Conservation (phyloP, 2,797 vertebrate species). For the Nyctalus aviator region DNA sequence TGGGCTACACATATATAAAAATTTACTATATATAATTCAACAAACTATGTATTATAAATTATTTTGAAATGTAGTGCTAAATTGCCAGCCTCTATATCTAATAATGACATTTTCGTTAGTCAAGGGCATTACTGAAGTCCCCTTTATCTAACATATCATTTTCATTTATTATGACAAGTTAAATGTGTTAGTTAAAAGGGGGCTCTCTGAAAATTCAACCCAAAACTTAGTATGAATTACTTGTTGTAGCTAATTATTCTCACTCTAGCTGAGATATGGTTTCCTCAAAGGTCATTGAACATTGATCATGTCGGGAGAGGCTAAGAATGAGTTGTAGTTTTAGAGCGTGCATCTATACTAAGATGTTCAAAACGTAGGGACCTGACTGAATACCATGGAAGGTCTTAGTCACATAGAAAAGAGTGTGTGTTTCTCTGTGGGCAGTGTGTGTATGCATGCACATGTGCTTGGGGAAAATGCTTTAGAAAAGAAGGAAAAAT, state of each 20-base stretch:
- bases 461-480: not conserved
- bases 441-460: not conserved
- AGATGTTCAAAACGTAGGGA: not conserved
- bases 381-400: not conserved
- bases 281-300: not conserved
- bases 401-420: not conserved
- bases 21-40: not conserved
- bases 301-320: not conserved
- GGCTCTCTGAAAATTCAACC: constrained; percentile 43
- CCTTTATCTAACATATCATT: not conserved
- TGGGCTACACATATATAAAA: not conserved
- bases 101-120: not conserved
- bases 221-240: not conserved
- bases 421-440: not conserved
- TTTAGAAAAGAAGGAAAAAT: constrained; percentile 4
- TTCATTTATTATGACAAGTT: constrained; percentile 36
- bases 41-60: constrained; percentile 6
- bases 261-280: not conserved
- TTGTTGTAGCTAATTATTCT: constrained; percentile 19
- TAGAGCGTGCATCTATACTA: not conserved
- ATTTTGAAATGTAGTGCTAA: not conserved
- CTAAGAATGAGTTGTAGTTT: constrained; percentile 15
- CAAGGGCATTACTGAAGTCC: not conserved
- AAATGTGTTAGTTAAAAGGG: constrained; percentile 5
- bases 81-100: not conserved